phyloP scores from a whole-genome alignment of 2,113 vertebrate species.

The Sturnira hondurensis region DNA sequence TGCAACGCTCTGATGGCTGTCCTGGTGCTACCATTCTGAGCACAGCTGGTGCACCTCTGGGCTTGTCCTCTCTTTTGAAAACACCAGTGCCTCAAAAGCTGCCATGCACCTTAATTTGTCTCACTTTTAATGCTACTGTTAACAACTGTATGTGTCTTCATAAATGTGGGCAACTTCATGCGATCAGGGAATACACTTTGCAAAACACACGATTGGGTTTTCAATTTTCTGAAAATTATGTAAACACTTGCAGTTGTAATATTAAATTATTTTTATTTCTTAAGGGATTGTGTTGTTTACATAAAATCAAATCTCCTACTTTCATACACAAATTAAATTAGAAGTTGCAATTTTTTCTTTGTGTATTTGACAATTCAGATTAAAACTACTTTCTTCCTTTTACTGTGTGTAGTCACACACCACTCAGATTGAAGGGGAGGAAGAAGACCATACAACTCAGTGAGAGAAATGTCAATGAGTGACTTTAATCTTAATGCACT shows the following conservation, averaged over 20 bases:
- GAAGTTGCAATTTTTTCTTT: neutral
- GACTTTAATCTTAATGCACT: neutral
- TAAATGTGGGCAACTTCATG: neutral
- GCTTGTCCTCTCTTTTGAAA: slow-evolving; percentile 6
- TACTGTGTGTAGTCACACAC: neutral
- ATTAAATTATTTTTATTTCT: neutral
- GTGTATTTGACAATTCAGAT: neutral
- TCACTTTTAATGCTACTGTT: neutral
- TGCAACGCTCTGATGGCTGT: neutral
- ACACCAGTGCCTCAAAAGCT: neutral
- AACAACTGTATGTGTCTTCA: neutral
- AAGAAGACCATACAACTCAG: neutral
- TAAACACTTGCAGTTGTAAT: neutral
- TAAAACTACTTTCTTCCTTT: neutral
- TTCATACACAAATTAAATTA: neutral
- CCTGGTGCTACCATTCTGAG: neutral
- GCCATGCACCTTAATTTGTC: neutral
- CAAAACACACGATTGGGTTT: neutral
- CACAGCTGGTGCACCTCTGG: neutral
- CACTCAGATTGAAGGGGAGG: neutral
- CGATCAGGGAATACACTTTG: neutral
- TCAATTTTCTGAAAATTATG: neutral
- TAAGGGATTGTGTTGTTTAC: neutral
- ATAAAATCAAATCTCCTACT: neutral
- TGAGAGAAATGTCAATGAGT: neutral